Evolutionary conservation across 2,888 invertebrate species (phyloP).

Genomic region (Drosophila heteroneura): DNA sequence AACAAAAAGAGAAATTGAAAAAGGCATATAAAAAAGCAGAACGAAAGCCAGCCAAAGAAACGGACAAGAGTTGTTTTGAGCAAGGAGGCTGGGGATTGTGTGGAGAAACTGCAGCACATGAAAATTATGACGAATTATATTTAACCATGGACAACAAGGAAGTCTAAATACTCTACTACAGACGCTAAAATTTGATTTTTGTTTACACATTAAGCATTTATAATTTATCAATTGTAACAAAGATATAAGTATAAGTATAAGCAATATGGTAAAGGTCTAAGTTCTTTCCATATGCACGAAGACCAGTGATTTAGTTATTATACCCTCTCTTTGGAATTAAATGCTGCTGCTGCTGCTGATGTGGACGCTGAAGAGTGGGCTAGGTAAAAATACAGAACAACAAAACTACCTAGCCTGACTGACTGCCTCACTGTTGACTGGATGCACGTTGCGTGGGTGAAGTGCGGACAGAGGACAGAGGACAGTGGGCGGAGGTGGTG

Average conservation of each 20-base stretch:
- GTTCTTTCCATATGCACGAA: not conserved
- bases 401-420: slow-evolving; percentile 55
- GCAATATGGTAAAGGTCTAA: not conserved
- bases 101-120: slow-evolving; percentile 62
- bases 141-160: slow-evolving; percentile 5
- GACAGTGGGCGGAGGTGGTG: not conserved
- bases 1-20: slow-evolving; percentile 39
- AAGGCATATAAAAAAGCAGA: slow-evolving; percentile 35
- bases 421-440: slow-evolving; percentile 66
- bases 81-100: slow-evolving; percentile 7
- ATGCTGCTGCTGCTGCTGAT: slow-evolving; percentile 24
- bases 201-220: not conserved
- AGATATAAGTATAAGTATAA: not conserved
- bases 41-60: slow-evolving; percentile 54
- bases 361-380: slow-evolving; percentile 45
- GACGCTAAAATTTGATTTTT: not conserved
- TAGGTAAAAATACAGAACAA: slow-evolving; percentile 71
- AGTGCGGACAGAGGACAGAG: not conserved
- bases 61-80: slow-evolving; percentile 39
- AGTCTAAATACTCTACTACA: slow-evolving; percentile 24
- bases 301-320: slow-evolving; percentile 6
- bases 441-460: slow-evolving; percentile 33
- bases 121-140: slow-evolving; percentile 56
- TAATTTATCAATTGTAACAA: not conserved
- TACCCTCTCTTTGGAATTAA: slow-evolving; percentile 11